phyloP scores from a whole-genome alignment of 92 coral and sea anemone genomes.

The Paramuricea clavata region DNA sequence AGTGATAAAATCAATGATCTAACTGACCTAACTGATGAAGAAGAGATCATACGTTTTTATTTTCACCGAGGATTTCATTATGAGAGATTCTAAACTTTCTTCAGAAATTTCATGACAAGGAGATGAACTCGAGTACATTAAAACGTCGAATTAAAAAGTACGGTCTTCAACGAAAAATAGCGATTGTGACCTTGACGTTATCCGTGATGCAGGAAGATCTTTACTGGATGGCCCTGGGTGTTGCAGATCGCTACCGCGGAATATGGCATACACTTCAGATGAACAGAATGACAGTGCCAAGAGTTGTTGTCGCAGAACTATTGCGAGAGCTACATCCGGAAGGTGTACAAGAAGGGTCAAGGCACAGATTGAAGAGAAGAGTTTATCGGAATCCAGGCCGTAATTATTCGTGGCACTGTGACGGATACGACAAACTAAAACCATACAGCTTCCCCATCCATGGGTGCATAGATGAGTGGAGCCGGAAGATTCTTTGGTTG shows the following conservation, averaged over 20 bases:
- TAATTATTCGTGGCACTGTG: constrained; percentile 62
- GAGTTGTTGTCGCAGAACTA: constrained; percentile 48
- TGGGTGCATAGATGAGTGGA: constrained; percentile 65
- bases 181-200: constrained; percentile 39
- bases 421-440: constrained; percentile 63
- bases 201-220: constrained; percentile 46
- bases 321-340: constrained; percentile 70
- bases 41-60: constrained; percentile 23
- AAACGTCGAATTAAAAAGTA: constrained; percentile 42
- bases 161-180: constrained; percentile 35
- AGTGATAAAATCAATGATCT: not conserved
- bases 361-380: constrained; percentile 65
- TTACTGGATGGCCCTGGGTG: constrained; percentile 61
- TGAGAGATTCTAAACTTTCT: constrained; percentile 48
- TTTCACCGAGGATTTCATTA: constrained; percentile 26
- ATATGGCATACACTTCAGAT: constrained; percentile 62
- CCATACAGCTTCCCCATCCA: constrained; percentile 63
- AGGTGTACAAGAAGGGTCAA: constrained; percentile 57
- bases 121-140: constrained; percentile 50
- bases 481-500: constrained; percentile 48
- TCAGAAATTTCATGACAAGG: constrained; percentile 49
- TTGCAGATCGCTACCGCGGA: constrained; percentile 60
- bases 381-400: constrained; percentile 65
- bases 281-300: constrained; percentile 49
- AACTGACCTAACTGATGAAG: constrained; percentile 1